These are phyloP conservation scores for Lysandra bellargus DNA, from an alignment of 2,888 invertebrate genomes.

Conservation along the genomic window DNA sequence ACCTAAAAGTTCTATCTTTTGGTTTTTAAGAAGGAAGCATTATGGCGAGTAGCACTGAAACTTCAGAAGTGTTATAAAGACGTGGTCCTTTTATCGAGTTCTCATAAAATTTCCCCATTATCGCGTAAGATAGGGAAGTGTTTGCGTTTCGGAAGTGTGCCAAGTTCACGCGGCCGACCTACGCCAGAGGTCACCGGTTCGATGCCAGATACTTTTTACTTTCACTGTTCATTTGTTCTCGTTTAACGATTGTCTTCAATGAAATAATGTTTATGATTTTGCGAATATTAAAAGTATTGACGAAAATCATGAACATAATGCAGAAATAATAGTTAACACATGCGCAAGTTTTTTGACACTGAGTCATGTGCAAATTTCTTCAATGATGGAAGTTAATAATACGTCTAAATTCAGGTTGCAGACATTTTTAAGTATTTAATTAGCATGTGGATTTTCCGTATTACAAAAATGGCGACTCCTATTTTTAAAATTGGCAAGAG, in stretches of 20 bases:
- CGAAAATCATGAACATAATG: too few relatives aligned
- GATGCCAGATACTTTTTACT: not conserved
- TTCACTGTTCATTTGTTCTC: not conserved
- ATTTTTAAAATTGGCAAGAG: conserved; percentile 11
- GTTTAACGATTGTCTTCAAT: not conserved
- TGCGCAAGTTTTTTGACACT: not conserved
- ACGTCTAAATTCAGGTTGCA: not conserved
- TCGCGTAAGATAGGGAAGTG: conserved; percentile 1
- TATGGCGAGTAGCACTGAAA: too few relatives aligned
- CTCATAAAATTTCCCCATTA: not conserved
- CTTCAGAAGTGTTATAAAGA: not conserved
- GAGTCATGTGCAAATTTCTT: not conserved
- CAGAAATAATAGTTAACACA: too few relatives aligned
- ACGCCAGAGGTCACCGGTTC: conserved; percentile 1
- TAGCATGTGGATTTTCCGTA: not conserved
- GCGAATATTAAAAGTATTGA: not conserved
- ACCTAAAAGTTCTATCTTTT: too few relatives aligned
- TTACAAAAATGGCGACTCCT: not conserved
- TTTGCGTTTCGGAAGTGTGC: not conserved
- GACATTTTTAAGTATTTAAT: not conserved
- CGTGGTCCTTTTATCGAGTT: not conserved
- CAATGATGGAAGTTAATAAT: not conserved
- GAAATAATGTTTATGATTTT: not conserved
- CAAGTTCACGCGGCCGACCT: conserved; percentile 2
- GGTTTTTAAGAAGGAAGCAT: too few relatives aligned